Evolutionary conservation across 2,888 invertebrate genomes (phyloP), one percentile per base, ranked within the genome.

Genomic region (Drosophila birchii): DNA sequence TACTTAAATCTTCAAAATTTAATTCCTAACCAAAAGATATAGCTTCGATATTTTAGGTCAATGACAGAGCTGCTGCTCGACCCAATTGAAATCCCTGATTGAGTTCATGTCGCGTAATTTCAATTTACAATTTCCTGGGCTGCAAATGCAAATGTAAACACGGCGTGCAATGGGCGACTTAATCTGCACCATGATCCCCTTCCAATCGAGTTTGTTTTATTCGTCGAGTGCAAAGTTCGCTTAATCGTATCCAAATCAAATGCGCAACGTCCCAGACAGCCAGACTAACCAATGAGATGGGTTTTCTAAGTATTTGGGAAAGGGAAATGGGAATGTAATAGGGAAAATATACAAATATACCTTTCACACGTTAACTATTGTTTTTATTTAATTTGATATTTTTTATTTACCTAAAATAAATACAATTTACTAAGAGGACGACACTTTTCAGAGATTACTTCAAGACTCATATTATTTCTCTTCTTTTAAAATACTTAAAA

Each of bases 221-320:
- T 51, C 43, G 41, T 26, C 26, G 77, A 70, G 81, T 66, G 79
- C 84, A 83, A 86, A 83, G 79, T 80, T 83, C 77, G 57, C 51
- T 86, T 86, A 86, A 82, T 86, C 81, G 78, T 67, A 80, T 75
- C 75, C 84, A 86, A 80, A 71, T 71, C 71, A 73, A 86, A 83
- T 86, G 74, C 75, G 51, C 68, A 78, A 56, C n/a, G 23, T 45
- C n/a, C 41, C 61, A 75, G 60, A 66, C 56, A 38, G 51, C 36
- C 36, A 70, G 67, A 63, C 70, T 63, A 23, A 41, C 29, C 54
- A 74, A 61, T 66, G 45, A 60, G 23, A 23, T 23, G 23, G 18
- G 29, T 6, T 4, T 4, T 32, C 11, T 20, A 18, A 7, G 9
- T 5, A 5, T 20, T 20, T 5, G n/a, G 29, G 14, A 32, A 29